Conservation (phyloP, 2,797 vertebrate species). For the Uromys caudimaculatus region DNA sequence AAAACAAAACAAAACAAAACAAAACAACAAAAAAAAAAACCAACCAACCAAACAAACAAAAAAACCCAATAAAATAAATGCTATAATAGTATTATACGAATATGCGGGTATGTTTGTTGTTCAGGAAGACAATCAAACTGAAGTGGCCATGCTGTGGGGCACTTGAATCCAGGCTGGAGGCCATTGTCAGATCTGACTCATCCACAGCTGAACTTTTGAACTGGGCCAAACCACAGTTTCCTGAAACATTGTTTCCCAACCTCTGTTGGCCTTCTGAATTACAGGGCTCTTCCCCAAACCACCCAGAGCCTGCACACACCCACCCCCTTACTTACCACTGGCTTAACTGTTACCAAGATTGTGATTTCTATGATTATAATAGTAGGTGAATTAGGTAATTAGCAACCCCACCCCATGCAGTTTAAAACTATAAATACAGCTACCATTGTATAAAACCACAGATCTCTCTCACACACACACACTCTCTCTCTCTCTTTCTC, state of each 20-base stretch:
- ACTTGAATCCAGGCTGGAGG: background rate
- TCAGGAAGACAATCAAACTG: background rate
- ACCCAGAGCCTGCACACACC: background rate
- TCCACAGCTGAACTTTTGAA: background rate
- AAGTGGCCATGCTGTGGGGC: too few relatives aligned
- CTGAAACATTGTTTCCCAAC: background rate
- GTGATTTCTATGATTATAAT: too few relatives aligned
- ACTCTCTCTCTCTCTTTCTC: background rate
- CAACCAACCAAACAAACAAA: too few relatives aligned
- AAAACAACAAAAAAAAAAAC: too few relatives aligned
- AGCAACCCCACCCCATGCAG: background rate
- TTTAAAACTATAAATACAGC: background rate
- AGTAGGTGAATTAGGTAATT: background rate
- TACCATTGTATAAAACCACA: background rate
- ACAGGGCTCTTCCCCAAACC: background rate
- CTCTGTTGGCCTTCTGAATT: background rate
- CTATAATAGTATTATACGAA: background rate
- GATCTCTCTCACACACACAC: background rate
- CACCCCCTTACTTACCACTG: background rate
- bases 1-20: too few relatives aligned
- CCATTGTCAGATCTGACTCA: background rate
- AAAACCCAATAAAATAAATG: slow-evolving; percentile 18
- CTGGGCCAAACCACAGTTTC: background rate
- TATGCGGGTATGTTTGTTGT: background rate
- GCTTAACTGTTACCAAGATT: background rate